These are phyloP conservation scores for Bombus balteatus DNA, from an alignment of 1,140 invertebrate species.

Conservation along the genomic window DNA sequence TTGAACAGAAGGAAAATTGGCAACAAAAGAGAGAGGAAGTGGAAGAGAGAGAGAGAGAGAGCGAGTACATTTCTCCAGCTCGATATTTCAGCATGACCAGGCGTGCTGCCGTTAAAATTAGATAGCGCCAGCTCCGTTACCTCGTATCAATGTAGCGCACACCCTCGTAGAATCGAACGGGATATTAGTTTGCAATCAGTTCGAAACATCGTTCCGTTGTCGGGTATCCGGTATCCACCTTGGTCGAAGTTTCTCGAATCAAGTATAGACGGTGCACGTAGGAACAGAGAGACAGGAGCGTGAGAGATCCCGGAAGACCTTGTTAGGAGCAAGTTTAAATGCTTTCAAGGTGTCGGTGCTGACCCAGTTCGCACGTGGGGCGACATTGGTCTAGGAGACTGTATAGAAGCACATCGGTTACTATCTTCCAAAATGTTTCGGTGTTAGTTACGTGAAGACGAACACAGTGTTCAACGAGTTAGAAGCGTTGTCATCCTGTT, in stretches of 20 bases:
- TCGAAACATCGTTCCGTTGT: constrained; percentile 59
- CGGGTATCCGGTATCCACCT: constrained; percentile 60
- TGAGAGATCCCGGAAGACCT: constrained; percentile 54
- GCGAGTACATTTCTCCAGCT: background rate
- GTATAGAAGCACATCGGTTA: constrained; percentile 48
- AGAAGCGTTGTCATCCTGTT: background rate
- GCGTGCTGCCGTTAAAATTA: constrained; percentile 47
- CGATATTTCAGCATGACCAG: background rate
- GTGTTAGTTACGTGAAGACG: background rate
- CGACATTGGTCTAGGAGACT: constrained; percentile 49
- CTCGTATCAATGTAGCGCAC: constrained; percentile 51
- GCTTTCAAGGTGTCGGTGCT: constrained; percentile 66
- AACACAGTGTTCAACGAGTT: background rate
- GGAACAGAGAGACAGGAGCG: constrained; percentile 35
- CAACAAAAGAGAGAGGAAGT: background rate
- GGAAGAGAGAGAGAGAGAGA: no score
- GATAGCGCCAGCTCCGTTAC: constrained; percentile 43
- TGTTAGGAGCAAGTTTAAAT: constrained; percentile 63
- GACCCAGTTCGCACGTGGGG: constrained; percentile 57
- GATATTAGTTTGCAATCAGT: constrained; percentile 70
- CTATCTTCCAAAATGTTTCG: constrained; percentile 34
- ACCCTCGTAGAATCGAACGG: constrained; percentile 59
- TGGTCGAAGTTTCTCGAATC: constrained; percentile 56
- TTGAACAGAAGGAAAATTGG: background rate
- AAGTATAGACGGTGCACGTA: background rate